Evolutionary conservation across 2,888 invertebrate species (phyloP).

Genomic region (Stenoptilia bipunctidactyla): DNA sequence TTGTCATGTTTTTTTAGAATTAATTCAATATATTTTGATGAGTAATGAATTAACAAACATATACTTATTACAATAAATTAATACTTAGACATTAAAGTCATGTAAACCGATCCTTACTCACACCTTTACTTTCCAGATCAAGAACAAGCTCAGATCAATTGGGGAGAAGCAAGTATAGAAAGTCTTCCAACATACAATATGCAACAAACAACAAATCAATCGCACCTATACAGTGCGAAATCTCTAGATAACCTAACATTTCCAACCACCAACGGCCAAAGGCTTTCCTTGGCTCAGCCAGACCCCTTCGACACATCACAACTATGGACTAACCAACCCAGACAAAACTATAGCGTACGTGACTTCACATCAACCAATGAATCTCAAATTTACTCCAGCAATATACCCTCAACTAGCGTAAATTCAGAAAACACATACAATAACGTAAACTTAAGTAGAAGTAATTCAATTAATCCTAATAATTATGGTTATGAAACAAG

Average conservation of each 20-base stretch:
- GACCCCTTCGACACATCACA: constrained; percentile 54
- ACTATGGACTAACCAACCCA: constrained; percentile 30
- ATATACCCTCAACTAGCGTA: constrained; percentile 20
- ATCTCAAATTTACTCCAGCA: constrained; percentile 38
- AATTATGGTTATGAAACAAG: constrained; percentile 11
- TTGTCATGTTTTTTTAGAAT: no score
- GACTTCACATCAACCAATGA: constrained; percentile 25
- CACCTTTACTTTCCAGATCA: constrained; percentile 34
- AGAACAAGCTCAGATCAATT: constrained; percentile 39
- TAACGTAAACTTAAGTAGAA: constrained; percentile 27
- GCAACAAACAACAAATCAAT: constrained; percentile 22
- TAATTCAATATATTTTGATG: no score
- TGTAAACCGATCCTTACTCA: background rate
- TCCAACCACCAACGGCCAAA: constrained; percentile 16
- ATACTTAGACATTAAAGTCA: background rate
- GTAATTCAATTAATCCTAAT: constrained; percentile 22
- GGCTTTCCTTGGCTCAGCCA: constrained; percentile 17
- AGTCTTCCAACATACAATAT: constrained; percentile 38
- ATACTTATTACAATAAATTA: no score
- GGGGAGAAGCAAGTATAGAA: constrained; percentile 53
- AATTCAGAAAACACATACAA: constrained; percentile 30
- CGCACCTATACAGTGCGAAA: constrained; percentile 47
- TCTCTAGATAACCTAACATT: constrained; percentile 47
- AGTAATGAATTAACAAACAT: no score
- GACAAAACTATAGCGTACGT: constrained; percentile 25